A percentile compares a stretch with the other conserved stretches of the same genome.
Conservation (phyloP, 2,888 invertebrate species). For the Drosophila gaucha region DNA sequence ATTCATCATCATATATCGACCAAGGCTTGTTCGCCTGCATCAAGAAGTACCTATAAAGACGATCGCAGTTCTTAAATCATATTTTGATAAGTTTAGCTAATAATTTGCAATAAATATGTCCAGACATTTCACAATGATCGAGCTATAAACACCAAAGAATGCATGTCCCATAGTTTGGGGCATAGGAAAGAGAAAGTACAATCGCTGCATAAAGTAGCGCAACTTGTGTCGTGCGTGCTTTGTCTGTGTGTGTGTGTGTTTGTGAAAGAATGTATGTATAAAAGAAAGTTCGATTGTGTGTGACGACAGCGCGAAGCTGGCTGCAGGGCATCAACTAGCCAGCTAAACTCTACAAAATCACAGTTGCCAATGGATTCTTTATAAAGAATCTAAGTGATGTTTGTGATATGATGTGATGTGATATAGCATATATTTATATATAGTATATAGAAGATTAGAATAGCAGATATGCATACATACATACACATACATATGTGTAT, state of each 20-base stretch:
- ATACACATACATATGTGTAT: too few species aligned
- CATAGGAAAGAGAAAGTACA: slow-evolving; percentile 13
- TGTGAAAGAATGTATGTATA: not conserved
- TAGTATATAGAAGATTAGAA: not conserved
- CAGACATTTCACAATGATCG: slow-evolving; percentile 5
- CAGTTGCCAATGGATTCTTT: not conserved
- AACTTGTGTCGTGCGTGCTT: slow-evolving; percentile 2
- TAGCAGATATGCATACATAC: too few species aligned
- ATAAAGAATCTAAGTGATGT: not conserved
- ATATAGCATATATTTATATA: not conserved
- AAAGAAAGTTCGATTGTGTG: slow-evolving; percentile 8
- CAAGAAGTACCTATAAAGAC: too few species aligned
- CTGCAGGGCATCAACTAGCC: not conserved
- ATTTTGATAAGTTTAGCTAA: too few species aligned
- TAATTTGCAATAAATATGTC: not conserved
- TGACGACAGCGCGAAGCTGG: not conserved
- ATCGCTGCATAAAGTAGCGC: slow-evolving; percentile 11
- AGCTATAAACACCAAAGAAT: slow-evolving; percentile 10
- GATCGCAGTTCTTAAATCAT: too few species aligned
- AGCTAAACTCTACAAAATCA: not conserved
- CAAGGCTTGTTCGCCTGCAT: too few species aligned
- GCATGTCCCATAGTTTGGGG: slow-evolving; percentile 8
- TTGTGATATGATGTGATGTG: not conserved
- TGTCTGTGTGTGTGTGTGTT: not conserved
- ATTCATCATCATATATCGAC: too few species aligned